Percentiles rank a stretch among this genome's conserved stretches.
phyloP scores from a whole-genome alignment of 2,113 vertebrate genomes.

The Benthochromis sp. region DNA sequence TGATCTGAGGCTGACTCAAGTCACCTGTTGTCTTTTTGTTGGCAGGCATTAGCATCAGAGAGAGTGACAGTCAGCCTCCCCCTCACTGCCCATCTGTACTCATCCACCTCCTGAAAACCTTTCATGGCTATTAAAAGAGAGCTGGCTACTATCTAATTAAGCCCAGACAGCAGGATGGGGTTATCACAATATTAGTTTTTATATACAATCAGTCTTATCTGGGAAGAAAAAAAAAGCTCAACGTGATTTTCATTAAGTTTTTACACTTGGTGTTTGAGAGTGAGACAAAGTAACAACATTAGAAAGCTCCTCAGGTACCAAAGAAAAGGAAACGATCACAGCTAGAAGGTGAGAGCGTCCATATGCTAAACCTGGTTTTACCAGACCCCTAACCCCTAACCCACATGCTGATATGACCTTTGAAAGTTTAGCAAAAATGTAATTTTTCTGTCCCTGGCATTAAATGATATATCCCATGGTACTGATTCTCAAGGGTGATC shows the following conservation, averaged over 20 bases:
- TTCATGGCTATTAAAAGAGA: conserved; percentile 8
- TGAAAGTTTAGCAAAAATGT: not conserved
- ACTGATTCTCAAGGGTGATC: not conserved
- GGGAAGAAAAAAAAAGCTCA: not conserved
- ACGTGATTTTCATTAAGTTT: not conserved
- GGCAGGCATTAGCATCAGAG: conserved; percentile 42
- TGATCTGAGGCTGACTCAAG: conserved; percentile 14
- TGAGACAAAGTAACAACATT: not conserved
- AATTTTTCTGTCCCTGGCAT: not conserved
- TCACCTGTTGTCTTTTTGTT: conserved; percentile 24
- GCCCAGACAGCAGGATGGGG: not conserved
- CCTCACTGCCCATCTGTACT: not conserved
- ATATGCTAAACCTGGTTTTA: not conserved
- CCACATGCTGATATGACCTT: not conserved
- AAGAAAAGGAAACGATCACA: not conserved
- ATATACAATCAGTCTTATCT: not conserved
- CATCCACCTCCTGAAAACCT: not conserved
- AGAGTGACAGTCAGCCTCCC: conserved; percentile 21
- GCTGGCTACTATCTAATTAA: not conserved
- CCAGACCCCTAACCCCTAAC: not conserved
- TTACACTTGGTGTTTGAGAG: not conserved
- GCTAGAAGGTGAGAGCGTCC: not conserved
- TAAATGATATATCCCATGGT: not conserved
- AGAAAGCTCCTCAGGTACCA: not conserved
- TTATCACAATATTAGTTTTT: conserved; percentile 26